Evolutionary conservation across 2,888 invertebrate genomes (phyloP).

Genomic region (Standfussiana lucernea): DNA sequence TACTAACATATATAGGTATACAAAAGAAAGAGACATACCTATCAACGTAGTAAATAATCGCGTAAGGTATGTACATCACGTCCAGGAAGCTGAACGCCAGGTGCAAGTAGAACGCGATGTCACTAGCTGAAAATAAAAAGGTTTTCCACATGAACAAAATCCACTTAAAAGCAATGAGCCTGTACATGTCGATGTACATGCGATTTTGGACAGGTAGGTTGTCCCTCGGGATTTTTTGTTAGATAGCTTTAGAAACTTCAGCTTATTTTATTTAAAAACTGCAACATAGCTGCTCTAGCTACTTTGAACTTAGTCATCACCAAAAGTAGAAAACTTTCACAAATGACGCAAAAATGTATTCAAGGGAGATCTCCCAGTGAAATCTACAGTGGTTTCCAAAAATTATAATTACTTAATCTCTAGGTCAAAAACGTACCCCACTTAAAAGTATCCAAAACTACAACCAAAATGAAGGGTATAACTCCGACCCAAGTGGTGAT

Average conservation of each 20-base stretch:
- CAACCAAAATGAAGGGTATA: constrained; percentile 94
- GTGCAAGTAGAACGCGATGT: constrained; percentile 93
- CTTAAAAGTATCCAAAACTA: constrained; percentile 93
- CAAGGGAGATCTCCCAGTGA: too few species aligned
- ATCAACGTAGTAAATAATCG: constrained; percentile 95
- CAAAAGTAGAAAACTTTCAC: neutral
- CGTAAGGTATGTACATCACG: constrained; percentile 95
- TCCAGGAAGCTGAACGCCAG: constrained; percentile 93
- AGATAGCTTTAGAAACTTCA: neutral
- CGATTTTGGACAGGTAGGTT: neutral
- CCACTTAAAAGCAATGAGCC: neutral
- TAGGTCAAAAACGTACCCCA: constrained; percentile 89
- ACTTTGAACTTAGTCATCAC: neutral
- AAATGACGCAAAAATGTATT: neutral
- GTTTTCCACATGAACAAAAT: neutral
- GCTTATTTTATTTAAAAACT: neutral
- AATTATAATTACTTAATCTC: neutral
- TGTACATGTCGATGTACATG: neutral
- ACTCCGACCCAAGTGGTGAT: constrained; percentile 94
- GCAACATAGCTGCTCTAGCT: neutral
- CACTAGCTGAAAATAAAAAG: constrained; percentile 89
- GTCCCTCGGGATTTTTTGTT: neutral
- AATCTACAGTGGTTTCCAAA: neutral
- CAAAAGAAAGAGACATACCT: constrained; percentile 78
- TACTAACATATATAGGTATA: neutral